Conservation (phyloP, 37 sponge, comb jelly and placozoan genomes). For the Cladorhizidae sp. region DNA sequence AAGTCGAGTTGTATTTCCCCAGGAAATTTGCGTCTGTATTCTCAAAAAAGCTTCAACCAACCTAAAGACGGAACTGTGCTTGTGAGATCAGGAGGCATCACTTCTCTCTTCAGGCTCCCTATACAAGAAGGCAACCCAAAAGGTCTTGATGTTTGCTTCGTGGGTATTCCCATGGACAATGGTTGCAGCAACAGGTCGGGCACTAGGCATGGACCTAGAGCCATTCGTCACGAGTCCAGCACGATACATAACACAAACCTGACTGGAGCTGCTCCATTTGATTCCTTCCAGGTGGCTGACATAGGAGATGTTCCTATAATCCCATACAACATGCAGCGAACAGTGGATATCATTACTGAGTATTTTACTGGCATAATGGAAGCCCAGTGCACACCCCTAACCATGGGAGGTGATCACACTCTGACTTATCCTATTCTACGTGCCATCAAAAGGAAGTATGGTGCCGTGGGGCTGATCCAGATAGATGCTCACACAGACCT, state of each 20-base stretch:
- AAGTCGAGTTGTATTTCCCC: too few relatives aligned
- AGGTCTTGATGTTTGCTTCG: slow-evolving; percentile 66
- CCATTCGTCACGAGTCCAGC: slow-evolving; percentile 53
- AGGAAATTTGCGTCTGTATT: too few relatives aligned
- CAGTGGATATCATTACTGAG: slow-evolving; percentile 47
- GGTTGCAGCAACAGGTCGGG: slow-evolving; percentile 61
- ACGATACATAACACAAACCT: slow-evolving; percentile 16
- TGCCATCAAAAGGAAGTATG: slow-evolving; percentile 53
- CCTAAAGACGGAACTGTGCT: slow-evolving; percentile 22
- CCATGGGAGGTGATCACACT: slow-evolving; percentile 80
- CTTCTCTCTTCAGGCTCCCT: slow-evolving; percentile 69
- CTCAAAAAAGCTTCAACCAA: slow-evolving; percentile 17
- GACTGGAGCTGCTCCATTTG: slow-evolving; percentile 67
- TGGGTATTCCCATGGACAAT: slow-evolving; percentile 78
- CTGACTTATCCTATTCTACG: slow-evolving; percentile 67
- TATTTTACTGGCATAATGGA: slow-evolving; percentile 40
- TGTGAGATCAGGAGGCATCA: slow-evolving; percentile 54
- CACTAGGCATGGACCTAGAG: slow-evolving; percentile 47
- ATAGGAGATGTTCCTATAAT: slow-evolving; percentile 73
- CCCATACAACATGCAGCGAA: slow-evolving; percentile 49
- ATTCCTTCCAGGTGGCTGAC: slow-evolving; percentile 70
- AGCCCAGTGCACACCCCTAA: slow-evolving; percentile 50
- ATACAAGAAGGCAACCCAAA: slow-evolving; percentile 22
- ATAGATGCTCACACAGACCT: slow-evolving; percentile 78
- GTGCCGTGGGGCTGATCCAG: slow-evolving; percentile 71